Conservation (phyloP, 1,140 invertebrate genomes). For the Cardiocondyla obscurior region DNA sequence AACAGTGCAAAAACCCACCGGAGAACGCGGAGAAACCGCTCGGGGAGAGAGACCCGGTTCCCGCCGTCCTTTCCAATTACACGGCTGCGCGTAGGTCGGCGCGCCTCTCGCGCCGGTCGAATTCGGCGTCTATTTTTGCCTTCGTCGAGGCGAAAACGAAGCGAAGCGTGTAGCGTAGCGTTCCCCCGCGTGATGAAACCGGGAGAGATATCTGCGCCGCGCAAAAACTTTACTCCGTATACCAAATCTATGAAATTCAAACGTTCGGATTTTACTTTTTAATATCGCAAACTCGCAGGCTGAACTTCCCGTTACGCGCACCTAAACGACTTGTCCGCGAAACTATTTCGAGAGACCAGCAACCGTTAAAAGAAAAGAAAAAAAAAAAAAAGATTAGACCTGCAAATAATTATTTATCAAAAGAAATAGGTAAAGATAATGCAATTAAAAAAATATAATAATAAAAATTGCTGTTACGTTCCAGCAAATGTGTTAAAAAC, state of each 20-base stretch:
- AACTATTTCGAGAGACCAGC: too few relatives aligned
- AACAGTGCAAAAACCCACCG: too few relatives aligned
- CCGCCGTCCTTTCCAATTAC: constrained; percentile 21
- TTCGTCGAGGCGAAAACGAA: constrained; percentile 29
- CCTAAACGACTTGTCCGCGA: too few relatives aligned
- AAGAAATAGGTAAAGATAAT: neutral
- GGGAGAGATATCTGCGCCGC: neutral
- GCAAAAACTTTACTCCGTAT: neutral
- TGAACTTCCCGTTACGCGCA: too few relatives aligned
- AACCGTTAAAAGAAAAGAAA: too few relatives aligned
- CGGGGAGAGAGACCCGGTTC: constrained; percentile 10
- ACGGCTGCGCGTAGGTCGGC: neutral
- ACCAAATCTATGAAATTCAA: too few relatives aligned
- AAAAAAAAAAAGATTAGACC: too few relatives aligned
- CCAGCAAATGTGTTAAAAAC: neutral
- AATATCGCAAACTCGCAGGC: neutral
- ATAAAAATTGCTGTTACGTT: too few relatives aligned
- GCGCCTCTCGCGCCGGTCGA: constrained; percentile 7
- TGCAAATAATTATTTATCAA: neutral
- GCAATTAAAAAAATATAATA: neutral
- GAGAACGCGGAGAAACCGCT: neutral
- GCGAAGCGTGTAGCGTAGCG: neutral
- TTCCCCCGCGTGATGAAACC: neutral
- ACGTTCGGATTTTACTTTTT: too few relatives aligned
- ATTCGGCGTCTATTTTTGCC: constrained; percentile 60